Evolutionary conservation across 1,140 invertebrate species (phyloP).

Genomic region (Drosophila melanogaster): Release_6_plus_ISO1_MT NC_004354.4:10655001-10655500

Average conservation of each 20-base stretch:
- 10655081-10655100: not conserved
- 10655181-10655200: slow-evolving; percentile 28
- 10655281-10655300: slow-evolving; percentile 77
- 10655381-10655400: slow-evolving; percentile 70
- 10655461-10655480: slow-evolving; percentile 44
- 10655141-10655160: slow-evolving; percentile 69
- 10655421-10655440: slow-evolving; percentile 1
- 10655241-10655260: not conserved
- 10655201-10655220: not conserved
- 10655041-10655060: slow-evolving; percentile 63
- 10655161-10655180: slow-evolving; percentile 61
- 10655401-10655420: slow-evolving; percentile 53
- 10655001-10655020: slow-evolving; percentile 68
- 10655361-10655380: slow-evolving; percentile 26
- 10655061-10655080: not conserved
- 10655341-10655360: slow-evolving; percentile 49
- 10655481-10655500: slow-evolving; percentile 41
- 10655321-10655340: slow-evolving; percentile 53
- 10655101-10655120: not conserved
- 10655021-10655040: slow-evolving; percentile 75
- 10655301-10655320: slow-evolving; percentile 55
- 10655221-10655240: no score
- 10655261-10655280: slow-evolving; percentile 35
- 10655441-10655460: slow-evolving; percentile 25
- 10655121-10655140: slow-evolving; percentile 7